A percentile compares a stretch with the other conserved stretches of the same genome.
Conservation (phyloP, 2,888 invertebrate genomes). For the Ophonus ardosiacus region DNA sequence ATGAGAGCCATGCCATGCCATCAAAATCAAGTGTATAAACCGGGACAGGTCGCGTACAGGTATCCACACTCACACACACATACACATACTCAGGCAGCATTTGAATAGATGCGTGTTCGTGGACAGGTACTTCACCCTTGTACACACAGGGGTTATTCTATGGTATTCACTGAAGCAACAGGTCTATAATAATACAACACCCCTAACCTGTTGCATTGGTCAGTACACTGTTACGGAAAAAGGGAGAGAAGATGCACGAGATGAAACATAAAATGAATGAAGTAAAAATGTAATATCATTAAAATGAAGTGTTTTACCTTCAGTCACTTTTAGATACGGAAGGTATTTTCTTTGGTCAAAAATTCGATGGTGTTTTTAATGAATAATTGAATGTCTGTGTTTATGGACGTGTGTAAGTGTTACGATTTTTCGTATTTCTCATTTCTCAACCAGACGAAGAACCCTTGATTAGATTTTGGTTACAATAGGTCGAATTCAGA, state of each 20-base stretch:
- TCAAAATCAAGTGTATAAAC: slow-evolving; percentile 32
- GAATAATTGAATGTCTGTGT: too few relatives aligned
- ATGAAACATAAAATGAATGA: neutral
- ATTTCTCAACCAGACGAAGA: too few relatives aligned
- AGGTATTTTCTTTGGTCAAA: too few relatives aligned
- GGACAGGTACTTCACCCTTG: neutral
- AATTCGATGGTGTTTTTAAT: too few relatives aligned
- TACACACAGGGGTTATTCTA: neutral
- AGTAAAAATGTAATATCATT: too few relatives aligned
- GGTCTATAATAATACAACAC: neutral
- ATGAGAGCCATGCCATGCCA: neutral
- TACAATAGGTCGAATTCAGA: too few relatives aligned
- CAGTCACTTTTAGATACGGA: too few relatives aligned
- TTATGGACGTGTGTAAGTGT: too few relatives aligned
- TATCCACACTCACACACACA: neutral
- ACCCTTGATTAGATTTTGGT: too few relatives aligned
- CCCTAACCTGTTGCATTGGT: slow-evolving; percentile 16
- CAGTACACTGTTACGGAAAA: neutral
- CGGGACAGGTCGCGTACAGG: slow-evolving; percentile 23
- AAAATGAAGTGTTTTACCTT: too few relatives aligned
- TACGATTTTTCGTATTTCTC: too few relatives aligned
- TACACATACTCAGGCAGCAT: neutral
- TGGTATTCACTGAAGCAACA: slow-evolving; percentile 1
- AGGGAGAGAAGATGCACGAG: neutral
- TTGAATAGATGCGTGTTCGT: neutral